These are phyloP conservation scores for Pseudorhombus dupliciocellatus DNA, from an alignment of 2,113 vertebrate species.

Conservation along the genomic window DNA sequence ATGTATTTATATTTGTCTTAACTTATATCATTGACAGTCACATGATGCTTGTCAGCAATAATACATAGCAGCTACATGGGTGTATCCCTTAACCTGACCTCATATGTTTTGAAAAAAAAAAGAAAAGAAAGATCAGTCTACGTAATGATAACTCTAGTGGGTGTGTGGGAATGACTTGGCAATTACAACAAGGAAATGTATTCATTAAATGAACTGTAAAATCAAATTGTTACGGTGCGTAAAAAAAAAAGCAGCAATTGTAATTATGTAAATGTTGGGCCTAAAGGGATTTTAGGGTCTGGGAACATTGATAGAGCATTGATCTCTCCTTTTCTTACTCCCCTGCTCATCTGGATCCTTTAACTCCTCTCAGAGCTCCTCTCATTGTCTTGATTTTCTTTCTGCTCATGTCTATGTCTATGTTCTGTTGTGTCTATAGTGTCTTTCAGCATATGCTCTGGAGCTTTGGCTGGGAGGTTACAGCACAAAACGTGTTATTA, in stretches of 20 bases:
- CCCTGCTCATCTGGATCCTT: constrained; percentile 31
- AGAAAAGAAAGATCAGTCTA: not conserved
- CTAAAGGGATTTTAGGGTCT: constrained; percentile 51
- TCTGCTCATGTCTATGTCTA: constrained; percentile 17
- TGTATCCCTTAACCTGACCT: no score
- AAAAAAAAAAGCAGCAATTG: constrained; percentile 21
- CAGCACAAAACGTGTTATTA: no score
- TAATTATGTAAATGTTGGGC: constrained; percentile 52
- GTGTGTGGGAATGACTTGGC: constrained; percentile 36
- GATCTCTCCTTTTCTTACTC: constrained; percentile 28
- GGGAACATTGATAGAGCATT: constrained; percentile 49
- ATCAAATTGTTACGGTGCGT: constrained; percentile 54
- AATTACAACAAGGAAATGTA: constrained; percentile 44
- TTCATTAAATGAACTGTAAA: constrained; percentile 53
- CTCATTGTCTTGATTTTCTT: constrained; percentile 13
- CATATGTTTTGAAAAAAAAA: no score
- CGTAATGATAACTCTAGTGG: constrained; percentile 21
- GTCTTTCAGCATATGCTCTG: constrained; percentile 7
- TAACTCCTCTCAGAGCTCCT: constrained; percentile 15
- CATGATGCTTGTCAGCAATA: no score
- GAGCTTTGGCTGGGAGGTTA: not conserved
- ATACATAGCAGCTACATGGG: no score
- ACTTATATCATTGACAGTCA: no score
- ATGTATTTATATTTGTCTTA: no score
- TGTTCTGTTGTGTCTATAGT: not conserved